Evolutionary conservation across 2,797 vertebrate genomes (phyloP).

Genomic region (Cephalopachus bancanus): DNA sequence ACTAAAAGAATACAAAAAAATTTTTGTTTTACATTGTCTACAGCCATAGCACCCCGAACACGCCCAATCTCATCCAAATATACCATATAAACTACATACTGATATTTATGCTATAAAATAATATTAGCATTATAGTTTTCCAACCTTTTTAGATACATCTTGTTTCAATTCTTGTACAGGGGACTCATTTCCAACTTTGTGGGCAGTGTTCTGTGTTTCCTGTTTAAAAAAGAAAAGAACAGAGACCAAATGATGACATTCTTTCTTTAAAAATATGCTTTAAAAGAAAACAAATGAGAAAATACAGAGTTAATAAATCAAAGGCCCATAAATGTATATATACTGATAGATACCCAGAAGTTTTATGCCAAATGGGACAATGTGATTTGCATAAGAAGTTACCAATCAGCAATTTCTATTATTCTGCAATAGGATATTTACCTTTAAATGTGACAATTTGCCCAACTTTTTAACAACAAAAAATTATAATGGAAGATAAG

Average conservation of each 20-base stretch:
- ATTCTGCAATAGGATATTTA: conserved; percentile 49
- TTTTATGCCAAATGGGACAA: conserved; percentile 58
- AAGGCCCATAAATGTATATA: conserved; percentile 22
- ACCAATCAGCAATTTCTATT: conserved; percentile 48
- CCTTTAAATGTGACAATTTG: conserved; percentile 36
- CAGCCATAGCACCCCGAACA: too few species aligned
- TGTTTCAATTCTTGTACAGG: conserved; percentile 88
- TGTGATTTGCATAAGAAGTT: conserved; percentile 44
- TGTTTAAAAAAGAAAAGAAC: conserved; percentile 77
- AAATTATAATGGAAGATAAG: conserved; percentile 29
- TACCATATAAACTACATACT: not conserved
- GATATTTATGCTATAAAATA: conserved; percentile 46
- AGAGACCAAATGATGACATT: conserved; percentile 63
- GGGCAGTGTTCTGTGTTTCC: conserved; percentile 84
- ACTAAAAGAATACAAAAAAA: conserved; percentile 37
- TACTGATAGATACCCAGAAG: conserved; percentile 37
- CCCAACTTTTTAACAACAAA: conserved; percentile 54
- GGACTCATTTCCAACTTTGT: conserved; percentile 82
- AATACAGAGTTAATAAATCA: conserved; percentile 54
- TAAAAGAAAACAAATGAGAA: conserved; percentile 47
- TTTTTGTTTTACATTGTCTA: not conserved
- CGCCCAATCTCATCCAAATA: not conserved
- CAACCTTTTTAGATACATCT: conserved; percentile 92
- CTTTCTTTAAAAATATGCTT: conserved; percentile 18
- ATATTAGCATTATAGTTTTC: conserved; percentile 75